Evolutionary conservation across 2,888 invertebrate genomes (phyloP), one percentile per base, ranked within the genome.

Genomic region (Physocephala rufipes): DNA sequence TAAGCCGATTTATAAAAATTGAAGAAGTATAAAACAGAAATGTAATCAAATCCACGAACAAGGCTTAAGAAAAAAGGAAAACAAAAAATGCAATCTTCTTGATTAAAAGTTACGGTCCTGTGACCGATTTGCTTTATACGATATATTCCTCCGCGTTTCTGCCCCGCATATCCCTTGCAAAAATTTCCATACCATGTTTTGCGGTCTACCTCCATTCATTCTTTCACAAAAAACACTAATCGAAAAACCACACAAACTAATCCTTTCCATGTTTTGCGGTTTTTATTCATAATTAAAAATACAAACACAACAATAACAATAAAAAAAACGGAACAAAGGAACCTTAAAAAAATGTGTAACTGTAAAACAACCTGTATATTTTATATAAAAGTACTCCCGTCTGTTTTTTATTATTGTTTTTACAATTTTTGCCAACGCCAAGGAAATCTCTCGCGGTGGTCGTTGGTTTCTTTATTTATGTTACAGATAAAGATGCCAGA

Each of bases 231-330:
- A 66, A 66, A 55, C n/a, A n/a, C 55, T 55, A 66, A 66, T 66
- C 66, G 55, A 66, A 36, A 66, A 66, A 55, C 66, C 71, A 67
- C 67, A 70, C 63, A 71, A 71, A 67, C 19, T 64, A 71, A 68
- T 67, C 71, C 67, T 67, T 68, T 71, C 58, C 53, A 64, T 49
- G 67, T 55, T 67, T 64, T 71, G 67, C 53, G 64, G 63, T 55
- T 47, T 53, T 21, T 58, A 36, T 19, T 49, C 36, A 67, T 67
- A 67, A 71, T 71, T 71, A 67, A 71, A 53, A 71, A 71, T 71
- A 67, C 47, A 45, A 55, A 66, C 53, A 7, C 7, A 4, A n/a
- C 58, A 21, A 24, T 26, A 59, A 26, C 59, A 59, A 59, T 28
- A 59, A 59, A 26, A 24, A 28, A 3, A 58, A 24, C 24, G 7